These are phyloP conservation scores for Macaria liturata DNA, from an alignment of 2,888 invertebrate species.

Conservation along the genomic window DNA sequence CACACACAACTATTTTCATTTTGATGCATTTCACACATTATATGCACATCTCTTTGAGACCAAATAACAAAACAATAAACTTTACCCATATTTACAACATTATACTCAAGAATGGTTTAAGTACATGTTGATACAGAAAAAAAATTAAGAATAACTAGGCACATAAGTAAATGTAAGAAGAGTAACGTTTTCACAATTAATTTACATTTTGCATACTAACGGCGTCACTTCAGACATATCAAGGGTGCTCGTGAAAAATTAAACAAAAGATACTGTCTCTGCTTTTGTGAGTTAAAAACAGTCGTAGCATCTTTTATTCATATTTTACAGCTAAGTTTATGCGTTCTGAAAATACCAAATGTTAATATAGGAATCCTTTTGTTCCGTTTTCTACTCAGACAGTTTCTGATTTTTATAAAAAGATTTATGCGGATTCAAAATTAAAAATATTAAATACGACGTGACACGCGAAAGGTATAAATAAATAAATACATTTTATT, in stretches of 20 bases:
- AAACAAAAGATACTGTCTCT: conserved; percentile 15
- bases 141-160: too few relatives aligned
- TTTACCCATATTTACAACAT: too few relatives aligned
- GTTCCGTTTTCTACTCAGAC: neutral
- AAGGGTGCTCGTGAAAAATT: conserved; percentile 14
- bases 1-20: too few relatives aligned
- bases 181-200: conserved; percentile 4
- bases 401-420: neutral
- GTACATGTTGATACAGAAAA: too few relatives aligned
- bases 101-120: too few relatives aligned
- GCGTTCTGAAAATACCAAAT: neutral
- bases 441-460: too few relatives aligned
- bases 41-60: too few relatives aligned
- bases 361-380: conserved; percentile 10
- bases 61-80: too few relatives aligned
- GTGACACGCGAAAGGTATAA: too few relatives aligned
- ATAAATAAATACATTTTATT: too few relatives aligned
- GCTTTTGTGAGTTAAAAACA: conserved; percentile 14
- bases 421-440: too few relatives aligned
- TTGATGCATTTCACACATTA: too few relatives aligned
- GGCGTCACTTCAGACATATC: conserved; percentile 11
- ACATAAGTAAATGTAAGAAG: neutral
- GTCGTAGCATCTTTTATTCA: conserved; percentile 17
- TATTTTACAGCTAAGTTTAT: conserved; percentile 12
- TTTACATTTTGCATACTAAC: conserved; percentile 13